A percentile compares a stretch with the other conserved stretches of the same genome.
Conservation (phyloP, 2,113 vertebrate species). For the Cygnus buccinator region DNA sequence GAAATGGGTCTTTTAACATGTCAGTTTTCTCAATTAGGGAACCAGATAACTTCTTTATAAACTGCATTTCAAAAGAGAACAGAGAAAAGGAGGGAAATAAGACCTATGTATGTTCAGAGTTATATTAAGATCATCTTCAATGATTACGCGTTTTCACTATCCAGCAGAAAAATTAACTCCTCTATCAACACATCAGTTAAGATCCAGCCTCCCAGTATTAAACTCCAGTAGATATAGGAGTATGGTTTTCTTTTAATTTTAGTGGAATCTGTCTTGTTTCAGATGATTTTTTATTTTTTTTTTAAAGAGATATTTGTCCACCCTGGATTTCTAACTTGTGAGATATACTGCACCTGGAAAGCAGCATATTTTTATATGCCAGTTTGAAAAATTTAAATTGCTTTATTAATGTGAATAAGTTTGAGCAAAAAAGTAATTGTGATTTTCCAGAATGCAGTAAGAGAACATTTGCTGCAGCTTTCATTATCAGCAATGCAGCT, state of each 20-base stretch:
- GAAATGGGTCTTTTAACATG: background rate
- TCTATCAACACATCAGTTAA: background rate
- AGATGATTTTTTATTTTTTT: background rate
- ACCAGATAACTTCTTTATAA: background rate
- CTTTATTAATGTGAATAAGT: background rate
- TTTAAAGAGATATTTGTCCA: background rate
- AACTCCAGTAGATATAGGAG: background rate
- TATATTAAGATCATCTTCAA: background rate
- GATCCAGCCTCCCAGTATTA: background rate
- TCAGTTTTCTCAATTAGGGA: background rate
- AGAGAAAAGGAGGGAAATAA: background rate
- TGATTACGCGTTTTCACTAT: background rate
- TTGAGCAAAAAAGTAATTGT: background rate
- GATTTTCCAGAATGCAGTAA: background rate
- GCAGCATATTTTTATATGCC: background rate
- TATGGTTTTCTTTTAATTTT: background rate
- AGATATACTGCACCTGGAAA: background rate
- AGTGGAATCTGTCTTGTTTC: background rate
- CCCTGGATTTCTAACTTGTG: background rate
- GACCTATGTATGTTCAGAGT: background rate
- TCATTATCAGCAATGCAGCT: background rate
- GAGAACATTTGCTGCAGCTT: background rate
- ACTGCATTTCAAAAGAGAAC: background rate
- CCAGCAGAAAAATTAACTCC: background rate
- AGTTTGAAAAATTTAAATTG: background rate